phyloP scores from a whole-genome alignment of 1,140 invertebrate species.

The Drosophila punjabiensis region DNA sequence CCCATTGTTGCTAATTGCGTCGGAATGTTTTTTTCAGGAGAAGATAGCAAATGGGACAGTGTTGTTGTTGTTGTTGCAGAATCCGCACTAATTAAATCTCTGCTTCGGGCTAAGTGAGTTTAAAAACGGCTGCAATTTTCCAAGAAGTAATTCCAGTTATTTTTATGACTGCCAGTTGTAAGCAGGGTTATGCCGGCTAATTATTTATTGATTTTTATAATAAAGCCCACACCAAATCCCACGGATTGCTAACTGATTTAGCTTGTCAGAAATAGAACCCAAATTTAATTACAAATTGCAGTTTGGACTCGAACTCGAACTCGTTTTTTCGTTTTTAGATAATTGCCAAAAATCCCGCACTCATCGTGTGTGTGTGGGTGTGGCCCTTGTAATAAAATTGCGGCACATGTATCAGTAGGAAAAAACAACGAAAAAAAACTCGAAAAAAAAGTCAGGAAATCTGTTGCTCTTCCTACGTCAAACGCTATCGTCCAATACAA shows the following conservation, averaged over 20 bases:
- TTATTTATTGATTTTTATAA: conserved; percentile 33
- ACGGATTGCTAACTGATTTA: conserved; percentile 12
- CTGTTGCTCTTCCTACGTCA: conserved; percentile 80
- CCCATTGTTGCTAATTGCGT: conserved; percentile 21
- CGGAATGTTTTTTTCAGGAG: conserved; percentile 7
- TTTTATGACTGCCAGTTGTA: not conserved
- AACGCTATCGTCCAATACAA: conserved; percentile 68
- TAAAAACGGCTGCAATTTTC: not conserved
- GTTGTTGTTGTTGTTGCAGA: not conserved
- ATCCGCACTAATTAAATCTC: not conserved
- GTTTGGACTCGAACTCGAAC: conserved; percentile 24
- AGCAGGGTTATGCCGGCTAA: not conserved
- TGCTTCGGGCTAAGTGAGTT: not conserved
- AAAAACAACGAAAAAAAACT: conserved; percentile 37
- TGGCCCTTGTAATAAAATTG: conserved; percentile 69
- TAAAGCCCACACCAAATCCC: not conserved
- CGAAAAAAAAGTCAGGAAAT: conserved; percentile 44
- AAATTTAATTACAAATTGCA: conserved; percentile 50
- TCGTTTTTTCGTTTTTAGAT: conserved; percentile 37
- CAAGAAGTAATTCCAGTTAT: not conserved
- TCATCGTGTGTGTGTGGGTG: conserved; percentile 10
- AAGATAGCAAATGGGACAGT: too few relatives aligned
- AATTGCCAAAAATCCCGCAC: conserved; percentile 59
- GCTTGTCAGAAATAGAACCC: conserved; percentile 29
- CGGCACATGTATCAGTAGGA: conserved; percentile 50